Evolutionary conservation across 2,797 vertebrate species (phyloP).

Genomic region (Zalophus californianus): DNA sequence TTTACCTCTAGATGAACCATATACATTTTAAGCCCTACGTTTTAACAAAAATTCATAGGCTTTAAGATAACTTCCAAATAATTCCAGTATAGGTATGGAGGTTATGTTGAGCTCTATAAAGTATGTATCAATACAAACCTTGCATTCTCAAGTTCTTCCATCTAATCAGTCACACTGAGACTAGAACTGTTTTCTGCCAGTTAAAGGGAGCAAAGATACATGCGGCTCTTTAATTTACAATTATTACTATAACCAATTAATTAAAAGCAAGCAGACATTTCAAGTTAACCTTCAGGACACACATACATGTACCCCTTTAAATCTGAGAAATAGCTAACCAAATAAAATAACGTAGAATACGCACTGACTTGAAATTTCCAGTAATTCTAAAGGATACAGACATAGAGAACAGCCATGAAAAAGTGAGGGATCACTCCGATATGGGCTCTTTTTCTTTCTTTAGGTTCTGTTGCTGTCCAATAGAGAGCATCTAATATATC

Average conservation of each 20-base stretch:
- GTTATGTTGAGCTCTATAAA: neutral
- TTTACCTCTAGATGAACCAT: neutral
- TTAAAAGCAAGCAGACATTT: neutral
- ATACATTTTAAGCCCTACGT: neutral
- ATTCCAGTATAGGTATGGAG: neutral
- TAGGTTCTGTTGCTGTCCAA: constrained; percentile 99
- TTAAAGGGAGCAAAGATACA: neutral
- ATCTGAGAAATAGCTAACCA: neutral
- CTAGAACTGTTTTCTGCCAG: neutral
- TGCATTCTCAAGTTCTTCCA: neutral
- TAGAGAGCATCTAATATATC: constrained; percentile 98
- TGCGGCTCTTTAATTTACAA: neutral
- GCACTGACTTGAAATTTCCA: accelerated
- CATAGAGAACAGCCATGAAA: constrained; percentile 98
- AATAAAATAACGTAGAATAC: accelerated
- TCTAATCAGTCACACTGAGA: neutral
- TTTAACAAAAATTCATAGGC: neutral
- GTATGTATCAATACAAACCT: neutral
- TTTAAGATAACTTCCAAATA: constrained; percentile 32
- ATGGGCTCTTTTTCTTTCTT: constrained; percentile 95
- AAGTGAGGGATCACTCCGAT: constrained; percentile 98
- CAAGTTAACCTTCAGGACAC: neutral
- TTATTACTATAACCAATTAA: neutral
- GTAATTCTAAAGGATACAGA: constrained; percentile 94
- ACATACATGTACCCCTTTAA: neutral